phyloP scores from a whole-genome alignment of 2,888 invertebrate genomes.

The Drosophila melanocephala region DNA sequence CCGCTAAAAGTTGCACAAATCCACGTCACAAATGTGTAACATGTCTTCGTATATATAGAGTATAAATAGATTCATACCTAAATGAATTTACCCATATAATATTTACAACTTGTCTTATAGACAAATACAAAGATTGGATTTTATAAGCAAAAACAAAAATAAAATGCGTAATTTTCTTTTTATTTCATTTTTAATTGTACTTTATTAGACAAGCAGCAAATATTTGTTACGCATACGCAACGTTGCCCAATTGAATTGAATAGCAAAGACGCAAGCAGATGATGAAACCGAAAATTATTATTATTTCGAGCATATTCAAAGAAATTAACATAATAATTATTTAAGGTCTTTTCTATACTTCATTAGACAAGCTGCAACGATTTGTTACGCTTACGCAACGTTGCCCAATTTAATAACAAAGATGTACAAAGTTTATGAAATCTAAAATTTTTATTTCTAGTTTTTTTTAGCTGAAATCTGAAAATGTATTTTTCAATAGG shows the following conservation, averaged over 20 bases:
- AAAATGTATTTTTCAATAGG: rapidly evolving
- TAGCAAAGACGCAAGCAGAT: background rate
- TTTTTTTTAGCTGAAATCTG: background rate
- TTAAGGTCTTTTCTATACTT: background rate
- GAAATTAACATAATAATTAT: background rate
- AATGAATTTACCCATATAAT: background rate
- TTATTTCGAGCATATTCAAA: background rate
- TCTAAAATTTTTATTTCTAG: rapidly evolving
- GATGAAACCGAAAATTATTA: background rate
- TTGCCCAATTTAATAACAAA: background rate
- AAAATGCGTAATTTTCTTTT: background rate
- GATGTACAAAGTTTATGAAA: background rate
- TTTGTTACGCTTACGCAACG: background rate
- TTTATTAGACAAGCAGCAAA: background rate
- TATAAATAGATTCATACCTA: background rate
- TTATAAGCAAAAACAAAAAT: background rate
- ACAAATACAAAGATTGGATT: background rate
- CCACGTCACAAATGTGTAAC: constrained; percentile 31
- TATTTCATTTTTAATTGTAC: background rate
- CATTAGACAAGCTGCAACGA: background rate
- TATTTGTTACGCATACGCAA: background rate
- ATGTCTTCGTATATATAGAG: background rate
- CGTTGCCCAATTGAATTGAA: background rate
- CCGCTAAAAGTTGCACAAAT: constrained; percentile 58
- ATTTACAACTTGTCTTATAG: background rate